Percentiles rank a stretch among this genome's conserved stretches.
These are phyloP conservation scores for Agrypnus murinus DNA, from an alignment of 2,888 invertebrate genomes.

Conservation along the genomic window DNA sequence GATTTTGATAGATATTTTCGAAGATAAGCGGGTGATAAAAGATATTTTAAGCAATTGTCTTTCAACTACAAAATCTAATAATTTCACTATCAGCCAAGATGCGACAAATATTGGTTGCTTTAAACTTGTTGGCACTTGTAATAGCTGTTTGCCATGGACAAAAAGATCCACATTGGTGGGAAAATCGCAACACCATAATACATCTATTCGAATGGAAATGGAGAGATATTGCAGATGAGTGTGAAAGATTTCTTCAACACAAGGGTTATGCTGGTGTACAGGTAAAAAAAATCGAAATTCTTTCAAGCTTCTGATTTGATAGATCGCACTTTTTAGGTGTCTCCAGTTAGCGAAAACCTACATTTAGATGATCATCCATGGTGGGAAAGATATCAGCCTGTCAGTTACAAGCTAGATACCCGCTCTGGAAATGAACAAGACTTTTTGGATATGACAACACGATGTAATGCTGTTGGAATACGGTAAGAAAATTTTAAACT, in stretches of 20 bases:
- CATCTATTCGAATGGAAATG: conserved; percentile 90
- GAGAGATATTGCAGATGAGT: conserved; percentile 79
- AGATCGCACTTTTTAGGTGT: no score
- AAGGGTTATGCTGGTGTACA: conserved; percentile 84
- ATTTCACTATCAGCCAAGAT: no score
- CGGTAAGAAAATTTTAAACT: no score
- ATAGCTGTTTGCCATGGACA: conserved; percentile 59
- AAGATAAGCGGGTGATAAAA: no score
- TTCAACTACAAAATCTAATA: no score
- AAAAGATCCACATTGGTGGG: conserved; percentile 76
- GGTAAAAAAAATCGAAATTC: no score
- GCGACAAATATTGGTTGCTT: no score
- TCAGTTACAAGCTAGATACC: conserved; percentile 84
- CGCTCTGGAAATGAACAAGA: conserved; percentile 85
- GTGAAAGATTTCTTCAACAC: conserved; percentile 65
- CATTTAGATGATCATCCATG: conserved; percentile 80
- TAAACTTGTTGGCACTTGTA: no score
- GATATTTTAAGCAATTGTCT: no score
- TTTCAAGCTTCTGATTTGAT: no score
- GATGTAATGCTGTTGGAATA: conserved; percentile 88
- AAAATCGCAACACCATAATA: conserved; percentile 79
- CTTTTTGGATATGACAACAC: conserved; percentile 83
- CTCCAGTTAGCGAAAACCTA: conserved; percentile 84
- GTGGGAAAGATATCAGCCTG: conserved; percentile 93
- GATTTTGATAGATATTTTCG: no score